These are phyloP conservation scores for Lampropteryx suffumata DNA, from an alignment of 2,888 invertebrate genomes.

Conservation along the genomic window DNA sequence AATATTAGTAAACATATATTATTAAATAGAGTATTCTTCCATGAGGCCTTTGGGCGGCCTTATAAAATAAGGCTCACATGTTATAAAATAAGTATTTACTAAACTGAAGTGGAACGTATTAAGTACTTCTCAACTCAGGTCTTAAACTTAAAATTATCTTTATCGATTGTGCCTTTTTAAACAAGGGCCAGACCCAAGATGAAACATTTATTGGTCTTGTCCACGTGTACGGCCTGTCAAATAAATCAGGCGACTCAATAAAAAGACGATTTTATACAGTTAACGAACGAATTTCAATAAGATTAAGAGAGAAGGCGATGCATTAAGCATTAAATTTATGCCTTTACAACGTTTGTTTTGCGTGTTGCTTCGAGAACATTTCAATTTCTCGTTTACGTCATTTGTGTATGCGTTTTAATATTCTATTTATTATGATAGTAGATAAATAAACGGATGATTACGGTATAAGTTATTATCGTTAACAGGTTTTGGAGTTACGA, in stretches of 20 bases:
- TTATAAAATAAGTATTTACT: background rate
- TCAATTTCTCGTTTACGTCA: conserved; percentile 33
- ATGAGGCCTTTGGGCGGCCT: no score
- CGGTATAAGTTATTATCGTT: conserved; percentile 36
- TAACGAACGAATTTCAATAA: conserved; percentile 65
- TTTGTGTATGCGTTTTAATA: conserved; percentile 28
- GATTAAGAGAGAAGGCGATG: conserved; percentile 54
- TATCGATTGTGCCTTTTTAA: conserved; percentile 48
- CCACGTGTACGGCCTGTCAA: conserved; percentile 63
- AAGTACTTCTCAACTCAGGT: conserved; percentile 1
- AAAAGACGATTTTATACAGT: conserved; percentile 66
- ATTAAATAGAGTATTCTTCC: no score
- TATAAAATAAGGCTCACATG: no score
- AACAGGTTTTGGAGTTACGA: conserved; percentile 48
- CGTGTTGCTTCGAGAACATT: conserved; percentile 33
- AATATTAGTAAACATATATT: no score
- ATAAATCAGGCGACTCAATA: conserved; percentile 75
- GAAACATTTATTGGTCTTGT: conserved; percentile 70
- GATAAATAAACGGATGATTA: conserved; percentile 31
- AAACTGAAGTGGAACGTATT: conserved; percentile 11
- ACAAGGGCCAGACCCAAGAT: conserved; percentile 66
- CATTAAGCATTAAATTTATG: conserved; percentile 37
- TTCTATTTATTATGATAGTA: conserved; percentile 32
- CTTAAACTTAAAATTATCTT: conserved; percentile 33
- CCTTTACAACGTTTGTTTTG: conserved; percentile 33